These are phyloP conservation scores for Pungitius pungitius DNA, from an alignment of 2,113 vertebrate species.

Conservation along the genomic window DNA sequence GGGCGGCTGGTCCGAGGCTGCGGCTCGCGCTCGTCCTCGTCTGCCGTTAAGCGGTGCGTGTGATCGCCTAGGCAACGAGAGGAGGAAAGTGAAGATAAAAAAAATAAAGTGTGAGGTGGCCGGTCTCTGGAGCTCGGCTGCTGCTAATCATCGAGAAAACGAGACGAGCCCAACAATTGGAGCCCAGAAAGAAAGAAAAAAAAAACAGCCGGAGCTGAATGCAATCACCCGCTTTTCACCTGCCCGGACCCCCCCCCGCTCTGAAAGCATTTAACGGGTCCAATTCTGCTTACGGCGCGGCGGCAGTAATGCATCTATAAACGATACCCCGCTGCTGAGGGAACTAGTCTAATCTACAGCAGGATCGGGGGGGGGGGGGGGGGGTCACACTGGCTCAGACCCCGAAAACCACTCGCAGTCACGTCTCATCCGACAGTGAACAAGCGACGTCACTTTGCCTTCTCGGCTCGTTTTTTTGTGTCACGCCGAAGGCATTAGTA, in stretches of 20 bases:
- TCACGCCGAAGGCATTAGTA: neutral
- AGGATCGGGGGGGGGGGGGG: slow-evolving; percentile 29
- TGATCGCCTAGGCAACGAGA: slow-evolving; percentile 85
- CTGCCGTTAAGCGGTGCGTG: slow-evolving; percentile 85
- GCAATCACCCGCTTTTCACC: slow-evolving; percentile 62
- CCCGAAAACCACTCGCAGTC: slow-evolving; percentile 10
- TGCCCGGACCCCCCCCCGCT: slow-evolving; percentile 24
- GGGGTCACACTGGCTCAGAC: slow-evolving; percentile 17
- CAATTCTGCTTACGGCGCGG: slow-evolving; percentile 15
- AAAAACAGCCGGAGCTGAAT: slow-evolving; percentile 49
- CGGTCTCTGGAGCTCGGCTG: slow-evolving; percentile 41
- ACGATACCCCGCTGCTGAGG: slow-evolving; percentile 38
- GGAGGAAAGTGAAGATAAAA: slow-evolving; percentile 30
- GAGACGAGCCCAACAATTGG: slow-evolving; percentile 36
- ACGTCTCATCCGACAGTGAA: neutral
- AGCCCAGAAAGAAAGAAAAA: slow-evolving; percentile 10
- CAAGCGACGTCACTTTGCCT: neutral
- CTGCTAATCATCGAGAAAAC: slow-evolving; percentile 44
- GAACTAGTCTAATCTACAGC: slow-evolving; percentile 44
- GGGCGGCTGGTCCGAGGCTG: slow-evolving; percentile 78
- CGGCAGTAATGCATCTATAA: slow-evolving; percentile 26
- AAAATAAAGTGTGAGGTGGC: slow-evolving; percentile 37
- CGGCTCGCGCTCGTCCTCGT: slow-evolving; percentile 85
- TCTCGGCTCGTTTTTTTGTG: too few species aligned
- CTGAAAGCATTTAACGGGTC: slow-evolving; percentile 17